A percentile compares a stretch with the other conserved stretches of the same genome.
Conservation (phyloP, 2,113 vertebrate genomes). For the Brachirus orientalis region DNA sequence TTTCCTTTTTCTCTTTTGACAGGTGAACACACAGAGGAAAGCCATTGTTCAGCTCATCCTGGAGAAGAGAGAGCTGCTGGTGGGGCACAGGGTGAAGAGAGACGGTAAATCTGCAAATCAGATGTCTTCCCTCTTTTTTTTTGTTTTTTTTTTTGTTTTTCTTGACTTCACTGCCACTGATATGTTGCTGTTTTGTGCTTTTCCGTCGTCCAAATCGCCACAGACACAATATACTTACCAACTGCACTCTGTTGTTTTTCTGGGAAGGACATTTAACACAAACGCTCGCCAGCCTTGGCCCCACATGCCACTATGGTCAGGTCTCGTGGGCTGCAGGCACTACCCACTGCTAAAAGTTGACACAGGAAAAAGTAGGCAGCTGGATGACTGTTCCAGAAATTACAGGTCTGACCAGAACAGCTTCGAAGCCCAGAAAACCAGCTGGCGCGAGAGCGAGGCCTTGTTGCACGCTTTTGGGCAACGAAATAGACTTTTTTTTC, state of each 20-base stretch:
- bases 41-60: constrained; percentile 84
- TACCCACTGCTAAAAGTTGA: constrained; percentile 80
- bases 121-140: too few species aligned
- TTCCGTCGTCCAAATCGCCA: constrained; percentile 39
- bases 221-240: constrained; percentile 60
- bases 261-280: constrained; percentile 69
- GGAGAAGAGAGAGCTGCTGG: constrained; percentile 83
- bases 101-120: constrained; percentile 62
- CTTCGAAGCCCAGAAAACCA: constrained; percentile 68
- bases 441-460: constrained; percentile 60
- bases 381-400: constrained; percentile 75
- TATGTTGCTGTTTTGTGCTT: not conserved
- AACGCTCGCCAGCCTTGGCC: constrained; percentile 54
- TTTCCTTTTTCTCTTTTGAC: constrained; percentile 30
- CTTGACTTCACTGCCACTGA: constrained; percentile 3
- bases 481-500: constrained; percentile 45
- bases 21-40: constrained; percentile 85
- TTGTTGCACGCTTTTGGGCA: constrained; percentile 72
- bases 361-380: constrained; percentile 81
- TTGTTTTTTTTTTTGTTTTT: too few species aligned
- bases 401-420: constrained; percentile 76
- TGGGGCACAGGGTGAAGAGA: constrained; percentile 81
- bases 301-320: constrained; percentile 71
- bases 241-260: constrained; percentile 41
- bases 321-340: constrained; percentile 54